Base-by-base conservation (phyloP, 2,888 invertebrate species). In the Cyaniris semiargus region DNA sequence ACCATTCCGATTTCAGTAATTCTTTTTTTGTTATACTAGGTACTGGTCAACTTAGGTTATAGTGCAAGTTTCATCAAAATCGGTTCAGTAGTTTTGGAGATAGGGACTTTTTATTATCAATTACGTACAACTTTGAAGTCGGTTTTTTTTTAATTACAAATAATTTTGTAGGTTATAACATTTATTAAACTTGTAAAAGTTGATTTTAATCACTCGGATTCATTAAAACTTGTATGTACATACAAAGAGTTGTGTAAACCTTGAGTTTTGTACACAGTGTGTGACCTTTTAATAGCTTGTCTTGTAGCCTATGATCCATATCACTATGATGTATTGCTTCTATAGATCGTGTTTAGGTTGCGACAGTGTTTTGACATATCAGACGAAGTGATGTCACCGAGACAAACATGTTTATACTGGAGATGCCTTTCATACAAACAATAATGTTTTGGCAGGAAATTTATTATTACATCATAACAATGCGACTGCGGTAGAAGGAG, bases 371-470 rank as follows among this genome's bases (percentile, higher is more conserved):
- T 66, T 15, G 60, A 23, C 23, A 66, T 66, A 66, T 27, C 23
- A 21, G 60, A 66, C 13, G 60, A 23, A 23, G 60, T 23, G 60
- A 66, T 66, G 60, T 66, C 60, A 66, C 60, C 60, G 23, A 23
- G 21, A 66, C 60, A 66, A 66, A 66, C 23, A 66, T 66, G 60
- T 27, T 23, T 66, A 58, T 21, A 58, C 21, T 10, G 23, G 27
- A 27, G 23, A 66, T 66, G 60, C 60, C 27, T 66, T 66, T 66
- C 27, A 66, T 66, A 66, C 60, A 66, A 66, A 66, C 60, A 66
- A 66, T 66, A 66, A 27, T 15, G 23, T 66, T 66, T 27, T 66
- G 60, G 60, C 23, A 66, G 13, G 27, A 66, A 66, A 27, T 66
- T 23, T 66, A 23, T 66, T 1, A 23, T 27, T 15, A 66, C 23